Conservation (phyloP, 2,888 invertebrate genomes). For the Tricholauxania praeusta region DNA sequence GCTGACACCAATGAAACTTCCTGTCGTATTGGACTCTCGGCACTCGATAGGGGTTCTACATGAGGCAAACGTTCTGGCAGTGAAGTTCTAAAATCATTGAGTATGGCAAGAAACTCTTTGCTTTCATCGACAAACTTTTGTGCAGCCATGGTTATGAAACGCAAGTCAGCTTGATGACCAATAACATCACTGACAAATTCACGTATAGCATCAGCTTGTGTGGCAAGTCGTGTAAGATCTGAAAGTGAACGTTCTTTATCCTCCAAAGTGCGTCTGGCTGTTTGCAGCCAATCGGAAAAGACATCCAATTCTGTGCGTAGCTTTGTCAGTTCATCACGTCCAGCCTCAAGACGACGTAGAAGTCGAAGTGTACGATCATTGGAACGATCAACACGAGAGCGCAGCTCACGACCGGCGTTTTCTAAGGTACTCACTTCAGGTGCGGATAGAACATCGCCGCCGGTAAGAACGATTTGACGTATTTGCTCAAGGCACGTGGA, state of each 20-base stretch:
- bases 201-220: constrained; percentile 82
- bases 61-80: constrained; percentile 86
- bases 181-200: constrained; percentile 94
- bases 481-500: constrained; percentile 90
- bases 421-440: constrained; percentile 91
- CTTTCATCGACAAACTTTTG: constrained; percentile 97
- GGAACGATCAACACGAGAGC: constrained; percentile 86
- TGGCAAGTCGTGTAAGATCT: constrained; percentile 78
- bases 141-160: constrained; percentile 96
- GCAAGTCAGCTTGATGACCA: constrained; percentile 93
- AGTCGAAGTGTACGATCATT: constrained; percentile 83
- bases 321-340: constrained; percentile 90
- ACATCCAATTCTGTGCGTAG: constrained; percentile 84
- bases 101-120: constrained; percentile 85
- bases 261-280: constrained; percentile 82
- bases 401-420: constrained; percentile 86
- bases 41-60: constrained; percentile 77
- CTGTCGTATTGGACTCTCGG: constrained; percentile 81
- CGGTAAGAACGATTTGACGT: constrained; percentile 88
- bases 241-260: constrained; percentile 88
- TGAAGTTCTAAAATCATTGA: constrained; percentile 90
- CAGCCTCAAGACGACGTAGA: constrained; percentile 79
- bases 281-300: constrained; percentile 87
- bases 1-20: constrained; percentile 83
- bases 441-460: constrained; percentile 90